Evolutionary conservation across 1,140 invertebrate species (phyloP).

Genomic region (Listronotus oregonensis): DNA sequence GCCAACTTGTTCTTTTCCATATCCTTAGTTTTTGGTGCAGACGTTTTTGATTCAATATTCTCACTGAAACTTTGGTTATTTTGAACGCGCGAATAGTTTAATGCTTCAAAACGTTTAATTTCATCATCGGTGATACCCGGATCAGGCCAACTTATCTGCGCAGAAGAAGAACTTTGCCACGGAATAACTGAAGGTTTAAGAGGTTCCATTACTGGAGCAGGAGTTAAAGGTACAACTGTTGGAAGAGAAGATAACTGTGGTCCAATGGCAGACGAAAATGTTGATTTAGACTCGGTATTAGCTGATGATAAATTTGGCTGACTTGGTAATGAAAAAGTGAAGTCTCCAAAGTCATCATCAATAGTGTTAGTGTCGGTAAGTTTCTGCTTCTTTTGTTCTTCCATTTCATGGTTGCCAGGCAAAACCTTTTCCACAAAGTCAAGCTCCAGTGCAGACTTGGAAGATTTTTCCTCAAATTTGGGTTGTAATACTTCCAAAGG

Average conservation of each 20-base stretch:
- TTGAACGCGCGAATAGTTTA: constrained; percentile 40
- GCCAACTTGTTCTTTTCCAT: constrained; percentile 11
- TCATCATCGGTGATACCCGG: constrained; percentile 69
- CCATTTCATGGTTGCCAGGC: no score
- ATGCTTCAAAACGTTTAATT: constrained; percentile 52
- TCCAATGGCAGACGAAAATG: neutral
- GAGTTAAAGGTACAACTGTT: constrained; percentile 4
- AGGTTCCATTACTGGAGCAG: constrained; percentile 36
- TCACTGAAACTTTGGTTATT: constrained; percentile 6
- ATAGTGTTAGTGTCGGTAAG: constrained; percentile 11
- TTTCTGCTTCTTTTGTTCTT: neutral
- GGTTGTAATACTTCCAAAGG: constrained; percentile 7
- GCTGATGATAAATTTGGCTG: neutral
- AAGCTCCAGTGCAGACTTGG: neutral
- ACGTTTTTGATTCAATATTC: neutral
- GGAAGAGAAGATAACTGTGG: neutral
- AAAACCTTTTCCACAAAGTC: neutral
- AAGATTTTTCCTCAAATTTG: no score
- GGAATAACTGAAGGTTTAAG: constrained; percentile 39
- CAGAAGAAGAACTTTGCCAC: constrained; percentile 1
- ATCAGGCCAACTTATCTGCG: constrained; percentile 66
- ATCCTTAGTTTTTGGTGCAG: neutral
- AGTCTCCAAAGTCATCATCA: constrained; percentile 50
- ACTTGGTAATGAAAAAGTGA: constrained; percentile 41
- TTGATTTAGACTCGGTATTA: neutral